A percentile compares a stretch with the other conserved stretches of the same genome.
Evolutionary conservation across 2,113 vertebrate species (phyloP).

Genomic region (Acrocephalus kingi): DNA sequence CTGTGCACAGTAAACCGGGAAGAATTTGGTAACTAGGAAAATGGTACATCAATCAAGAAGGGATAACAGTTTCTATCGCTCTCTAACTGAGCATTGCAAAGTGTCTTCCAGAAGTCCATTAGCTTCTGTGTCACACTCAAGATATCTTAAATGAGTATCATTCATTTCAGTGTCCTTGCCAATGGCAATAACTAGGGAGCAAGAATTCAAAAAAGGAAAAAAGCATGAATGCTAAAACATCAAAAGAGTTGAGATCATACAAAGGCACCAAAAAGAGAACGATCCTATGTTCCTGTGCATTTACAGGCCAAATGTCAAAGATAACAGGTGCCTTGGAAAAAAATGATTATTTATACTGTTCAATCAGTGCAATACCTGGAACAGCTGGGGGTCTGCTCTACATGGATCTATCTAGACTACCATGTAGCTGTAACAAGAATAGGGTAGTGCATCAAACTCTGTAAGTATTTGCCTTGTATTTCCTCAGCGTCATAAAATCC

Average conservation of each 20-base stretch:
- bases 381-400: not conserved
- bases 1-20: not conserved
- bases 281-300: not conserved
- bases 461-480: not conserved
- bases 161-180: not conserved
- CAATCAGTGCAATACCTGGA: not conserved
- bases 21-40: not conserved
- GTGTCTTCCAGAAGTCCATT: not conserved
- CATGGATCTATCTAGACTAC: not conserved
- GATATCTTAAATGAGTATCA: not conserved
- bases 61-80: not conserved
- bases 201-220: not conserved
- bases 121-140: not conserved
- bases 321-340: not conserved
- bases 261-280: not conserved
- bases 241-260: not conserved
- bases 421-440: not conserved
- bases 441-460: not conserved
- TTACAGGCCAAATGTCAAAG: not conserved
- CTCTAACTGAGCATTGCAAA: not conserved
- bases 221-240: not conserved
- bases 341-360: not conserved
- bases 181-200: not conserved
- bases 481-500: not conserved
- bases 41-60: not conserved